phyloP scores from a whole-genome alignment of 2,888 invertebrate species.

The Pterobdella sp. region DNA sequence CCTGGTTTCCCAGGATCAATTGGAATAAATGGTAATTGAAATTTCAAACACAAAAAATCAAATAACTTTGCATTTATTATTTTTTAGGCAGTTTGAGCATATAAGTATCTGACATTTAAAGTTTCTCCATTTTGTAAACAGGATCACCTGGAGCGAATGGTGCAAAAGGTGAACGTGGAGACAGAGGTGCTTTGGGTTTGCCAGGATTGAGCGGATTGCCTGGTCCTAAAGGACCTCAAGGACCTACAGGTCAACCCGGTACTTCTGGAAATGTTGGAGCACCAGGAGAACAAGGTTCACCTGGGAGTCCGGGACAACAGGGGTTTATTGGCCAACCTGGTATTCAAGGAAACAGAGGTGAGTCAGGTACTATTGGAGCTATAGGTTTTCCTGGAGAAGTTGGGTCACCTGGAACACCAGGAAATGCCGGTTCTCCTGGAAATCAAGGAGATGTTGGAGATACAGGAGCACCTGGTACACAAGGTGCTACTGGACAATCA shows the following conservation, averaged over 20 bases:
- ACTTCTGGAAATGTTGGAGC: constrained; percentile 33
- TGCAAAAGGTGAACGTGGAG: constrained; percentile 15
- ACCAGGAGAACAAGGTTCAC: constrained; percentile 34
- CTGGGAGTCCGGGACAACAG: constrained; percentile 25
- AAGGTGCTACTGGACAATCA: constrained; percentile 30
- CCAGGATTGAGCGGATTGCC: constrained; percentile 25
- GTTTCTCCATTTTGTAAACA: background rate
- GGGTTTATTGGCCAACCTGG: constrained; percentile 32
- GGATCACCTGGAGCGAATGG: constrained; percentile 12
- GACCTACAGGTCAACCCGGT: constrained; percentile 25
- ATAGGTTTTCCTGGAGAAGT: constrained; percentile 57
- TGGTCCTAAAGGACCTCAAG: constrained; percentile 29
- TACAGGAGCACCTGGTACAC: constrained; percentile 26
- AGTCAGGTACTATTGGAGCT: constrained; percentile 26
- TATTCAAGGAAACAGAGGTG: constrained; percentile 29
- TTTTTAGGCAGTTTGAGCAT: background rate
- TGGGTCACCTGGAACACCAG: constrained; percentile 32
- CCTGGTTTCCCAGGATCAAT: constrained; percentile 17
- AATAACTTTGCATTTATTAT: background rate
- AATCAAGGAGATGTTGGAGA: constrained; percentile 29
- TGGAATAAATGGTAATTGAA: constrained; percentile 20
- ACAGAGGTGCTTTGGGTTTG: constrained; percentile 11
- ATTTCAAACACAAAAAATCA: background rate
- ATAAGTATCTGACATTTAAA: background rate
- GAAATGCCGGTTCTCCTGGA: constrained; percentile 29